A percentile compares a stretch with the other conserved stretches of the same genome.
These are phyloP conservation scores for Spodoptera frugiperda DNA, from an alignment of 1,140 invertebrate genomes.

Conservation along the genomic window DNA sequence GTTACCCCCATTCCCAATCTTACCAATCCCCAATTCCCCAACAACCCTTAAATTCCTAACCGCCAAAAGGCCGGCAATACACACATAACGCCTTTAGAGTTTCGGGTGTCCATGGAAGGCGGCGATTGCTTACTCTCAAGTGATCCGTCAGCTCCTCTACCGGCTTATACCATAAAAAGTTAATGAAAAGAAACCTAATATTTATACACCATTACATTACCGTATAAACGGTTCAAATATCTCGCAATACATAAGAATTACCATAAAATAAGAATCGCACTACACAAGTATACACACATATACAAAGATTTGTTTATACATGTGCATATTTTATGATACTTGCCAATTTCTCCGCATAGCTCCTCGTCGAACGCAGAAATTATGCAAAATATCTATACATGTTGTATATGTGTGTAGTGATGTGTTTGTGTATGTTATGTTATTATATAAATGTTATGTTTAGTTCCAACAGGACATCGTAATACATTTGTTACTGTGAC, in stretches of 20 bases:
- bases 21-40: too few relatives aligned
- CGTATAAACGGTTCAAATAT: neutral
- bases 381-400: constrained; percentile 24
- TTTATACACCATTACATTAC: too few relatives aligned
- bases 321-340: neutral
- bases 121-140: too few relatives aligned
- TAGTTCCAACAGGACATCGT: constrained; percentile 33
- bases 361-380: constrained; percentile 21
- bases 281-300: neutral
- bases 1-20: too few relatives aligned
- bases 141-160: too few relatives aligned
- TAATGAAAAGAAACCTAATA: too few relatives aligned
- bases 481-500: neutral
- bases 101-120: too few relatives aligned
- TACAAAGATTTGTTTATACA: neutral
- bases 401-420: neutral
- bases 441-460: constrained; percentile 36
- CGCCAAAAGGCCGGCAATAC: too few relatives aligned
- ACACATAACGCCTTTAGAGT: too few relatives aligned
- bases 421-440: neutral
- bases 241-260: constrained; percentile 2
- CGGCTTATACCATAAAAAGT: too few relatives aligned
- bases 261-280: constrained; percentile 7
- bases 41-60: too few relatives aligned
- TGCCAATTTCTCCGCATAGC: constrained; percentile 25